Percentiles rank a stretch among this genome's conserved stretches.
Conservation (phyloP, 2,888 invertebrate species). For the Lathronympha strigana region DNA sequence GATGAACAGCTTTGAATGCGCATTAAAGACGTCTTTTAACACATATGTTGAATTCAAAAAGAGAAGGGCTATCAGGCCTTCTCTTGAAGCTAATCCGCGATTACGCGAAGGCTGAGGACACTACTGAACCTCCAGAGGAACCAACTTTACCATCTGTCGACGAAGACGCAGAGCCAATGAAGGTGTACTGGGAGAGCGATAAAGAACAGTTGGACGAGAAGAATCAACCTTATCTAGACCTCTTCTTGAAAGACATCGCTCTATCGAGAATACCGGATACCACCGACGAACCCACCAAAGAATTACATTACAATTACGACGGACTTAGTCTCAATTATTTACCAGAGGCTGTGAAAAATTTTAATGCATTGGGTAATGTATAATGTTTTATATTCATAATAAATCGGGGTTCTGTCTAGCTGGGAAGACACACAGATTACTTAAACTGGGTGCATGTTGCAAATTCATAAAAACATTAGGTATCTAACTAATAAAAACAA, state of each 20-base stretch:
- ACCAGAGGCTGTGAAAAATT: constrained; percentile 65
- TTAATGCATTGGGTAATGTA: constrained; percentile 74
- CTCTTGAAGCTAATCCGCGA: constrained; percentile 68
- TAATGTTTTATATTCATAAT: constrained; percentile 52
- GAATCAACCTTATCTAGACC: constrained; percentile 71
- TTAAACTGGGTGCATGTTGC: constrained; percentile 70
- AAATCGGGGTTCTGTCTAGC: constrained; percentile 47
- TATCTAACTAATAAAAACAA: constrained; percentile 18
- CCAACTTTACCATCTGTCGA: constrained; percentile 49
- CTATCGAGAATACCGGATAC: constrained; percentile 73
- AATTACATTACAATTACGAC: constrained; percentile 76
- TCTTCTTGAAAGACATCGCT: constrained; percentile 66
- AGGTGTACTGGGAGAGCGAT: constrained; percentile 79
- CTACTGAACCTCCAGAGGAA: constrained; percentile 58
- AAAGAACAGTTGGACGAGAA: constrained; percentile 62
- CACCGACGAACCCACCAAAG: constrained; percentile 69
- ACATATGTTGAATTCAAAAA: constrained; percentile 78
- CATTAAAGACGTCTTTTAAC: constrained; percentile 64
- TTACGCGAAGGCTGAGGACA: constrained; percentile 58
- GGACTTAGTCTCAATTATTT: constrained; percentile 65
- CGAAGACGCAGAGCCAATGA: constrained; percentile 69
- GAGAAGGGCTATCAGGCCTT: constrained; percentile 74
- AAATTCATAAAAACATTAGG: constrained; percentile 35
- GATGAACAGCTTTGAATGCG: constrained; percentile 73
- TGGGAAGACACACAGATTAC: constrained; percentile 80